phyloP scores from a whole-genome alignment of 1,140 invertebrate species.

The Drosophila nebulosa region DNA sequence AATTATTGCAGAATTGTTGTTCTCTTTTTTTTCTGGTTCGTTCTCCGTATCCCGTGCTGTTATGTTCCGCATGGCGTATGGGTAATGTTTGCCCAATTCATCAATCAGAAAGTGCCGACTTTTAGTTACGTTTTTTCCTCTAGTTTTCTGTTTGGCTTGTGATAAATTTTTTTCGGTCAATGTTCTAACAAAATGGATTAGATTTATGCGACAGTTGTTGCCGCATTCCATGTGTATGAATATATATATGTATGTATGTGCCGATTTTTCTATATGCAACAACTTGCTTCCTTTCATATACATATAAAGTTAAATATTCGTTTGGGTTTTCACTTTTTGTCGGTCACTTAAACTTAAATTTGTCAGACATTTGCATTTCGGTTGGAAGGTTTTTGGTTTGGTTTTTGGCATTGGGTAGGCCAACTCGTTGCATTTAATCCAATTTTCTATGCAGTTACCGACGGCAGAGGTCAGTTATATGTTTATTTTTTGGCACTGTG shows the following conservation, averaged over 20 bases:
- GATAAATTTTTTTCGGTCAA: conserved; percentile 16
- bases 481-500: conserved; percentile 8
- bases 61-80: conserved; percentile 56
- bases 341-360: conserved; percentile 45
- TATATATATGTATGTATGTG: background rate
- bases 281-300: conserved; percentile 11
- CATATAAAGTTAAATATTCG: conserved; percentile 13
- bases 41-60: background rate
- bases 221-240: background rate
- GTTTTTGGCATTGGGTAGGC: background rate
- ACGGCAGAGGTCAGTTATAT: background rate
- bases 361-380: conserved; percentile 8
- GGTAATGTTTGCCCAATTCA: conserved; percentile 58
- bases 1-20: conserved; percentile 64
- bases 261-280: background rate
- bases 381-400: conserved; percentile 27
- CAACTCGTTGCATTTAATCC: conserved; percentile 33
- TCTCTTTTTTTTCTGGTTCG: background rate
- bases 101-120: conserved; percentile 53
- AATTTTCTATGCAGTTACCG: conserved; percentile 17
- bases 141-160: conserved; percentile 37
- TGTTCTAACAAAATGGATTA: conserved; percentile 43
- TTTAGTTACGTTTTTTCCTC: conserved; percentile 35
- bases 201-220: conserved; percentile 55
- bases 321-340: conserved; percentile 27